A percentile compares a stretch with the other conserved stretches of the same genome.
These are phyloP conservation scores for Folsomia manolachei DNA, from an alignment of 2,888 invertebrate genomes.

Conservation along the genomic window DNA sequence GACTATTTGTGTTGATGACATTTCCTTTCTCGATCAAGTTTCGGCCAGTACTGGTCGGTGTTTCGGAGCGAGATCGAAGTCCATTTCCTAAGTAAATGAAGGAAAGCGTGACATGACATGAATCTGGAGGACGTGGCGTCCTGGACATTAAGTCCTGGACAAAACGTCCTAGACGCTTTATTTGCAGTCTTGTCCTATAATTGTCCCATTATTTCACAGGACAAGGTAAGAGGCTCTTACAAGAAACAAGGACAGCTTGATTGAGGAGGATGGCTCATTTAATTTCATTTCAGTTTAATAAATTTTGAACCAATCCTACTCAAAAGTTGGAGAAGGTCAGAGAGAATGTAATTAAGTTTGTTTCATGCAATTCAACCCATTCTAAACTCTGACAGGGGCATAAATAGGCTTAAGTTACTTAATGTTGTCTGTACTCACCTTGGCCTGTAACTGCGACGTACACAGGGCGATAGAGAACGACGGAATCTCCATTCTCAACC, in stretches of 20 bases:
- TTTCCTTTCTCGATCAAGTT: constrained; percentile 14
- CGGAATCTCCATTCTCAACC: constrained; percentile 58
- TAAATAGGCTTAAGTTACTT: neutral
- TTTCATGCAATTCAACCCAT: neutral
- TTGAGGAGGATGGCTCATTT: too few species aligned
- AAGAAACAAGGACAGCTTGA: too few species aligned
- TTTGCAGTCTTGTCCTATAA: too few species aligned
- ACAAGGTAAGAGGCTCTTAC: too few species aligned
- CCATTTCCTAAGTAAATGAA: constrained; percentile 22
- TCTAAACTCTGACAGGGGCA: too few species aligned
- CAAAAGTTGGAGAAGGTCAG: neutral
- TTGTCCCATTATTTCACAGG: neutral
- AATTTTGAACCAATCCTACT: neutral
- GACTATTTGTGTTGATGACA: neutral
- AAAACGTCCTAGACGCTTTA: too few species aligned
- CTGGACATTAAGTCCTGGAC: too few species aligned
- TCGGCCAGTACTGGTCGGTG: constrained; percentile 32
- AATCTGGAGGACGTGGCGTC: too few species aligned
- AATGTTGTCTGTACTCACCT: constrained; percentile 12
- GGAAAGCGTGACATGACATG: neutral
- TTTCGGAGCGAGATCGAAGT: constrained; percentile 33
- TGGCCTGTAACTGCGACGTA: constrained; percentile 54
- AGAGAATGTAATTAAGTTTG: neutral
- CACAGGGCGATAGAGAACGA: constrained; percentile 66
- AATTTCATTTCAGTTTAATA: neutral